These are phyloP conservation scores for Dysmachus trigonus DNA, from an alignment of 2,888 invertebrate species.

Conservation along the genomic window DNA sequence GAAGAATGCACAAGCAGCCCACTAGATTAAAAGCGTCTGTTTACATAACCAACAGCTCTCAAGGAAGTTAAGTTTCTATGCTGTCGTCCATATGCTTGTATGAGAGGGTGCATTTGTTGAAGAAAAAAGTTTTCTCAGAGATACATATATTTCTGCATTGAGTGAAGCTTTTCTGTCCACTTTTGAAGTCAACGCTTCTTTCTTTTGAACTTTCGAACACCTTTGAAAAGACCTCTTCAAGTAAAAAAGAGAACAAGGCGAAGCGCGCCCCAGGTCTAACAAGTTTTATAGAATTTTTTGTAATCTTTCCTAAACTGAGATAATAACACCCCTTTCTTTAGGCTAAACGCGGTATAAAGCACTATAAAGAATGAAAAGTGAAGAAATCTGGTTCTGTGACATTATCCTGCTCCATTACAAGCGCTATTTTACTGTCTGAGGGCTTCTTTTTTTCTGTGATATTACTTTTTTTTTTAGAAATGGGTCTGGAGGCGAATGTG, in stretches of 20 bases:
- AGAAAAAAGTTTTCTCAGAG: not conserved
- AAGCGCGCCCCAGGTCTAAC: not conserved
- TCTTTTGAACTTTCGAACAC: not conserved
- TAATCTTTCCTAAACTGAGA: not conserved
- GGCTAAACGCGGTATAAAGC: not conserved
- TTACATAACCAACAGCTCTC: not conserved
- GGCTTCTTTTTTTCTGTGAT: not conserved
- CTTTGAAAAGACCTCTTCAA: not conserved
- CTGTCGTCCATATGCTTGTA: not conserved
- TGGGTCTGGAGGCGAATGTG: not conserved
- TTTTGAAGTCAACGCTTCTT: not conserved
- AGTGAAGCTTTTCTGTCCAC: not conserved
- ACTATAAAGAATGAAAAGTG: not conserved
- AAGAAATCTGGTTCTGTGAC: not conserved
- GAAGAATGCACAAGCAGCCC: not conserved
- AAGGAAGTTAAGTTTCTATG: not conserved
- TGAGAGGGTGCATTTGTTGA: not conserved
- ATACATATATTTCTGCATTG: not conserved
- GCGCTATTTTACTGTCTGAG: not conserved
- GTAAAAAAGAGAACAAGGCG: not conserved
- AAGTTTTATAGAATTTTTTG: not conserved
- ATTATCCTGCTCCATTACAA: not conserved
- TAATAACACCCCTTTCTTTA: not conserved
- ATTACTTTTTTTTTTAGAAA: not conserved
- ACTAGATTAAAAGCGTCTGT: not conserved